Conservation (phyloP, 1,140 invertebrate genomes). For the Drosophila littoralis region DNA sequence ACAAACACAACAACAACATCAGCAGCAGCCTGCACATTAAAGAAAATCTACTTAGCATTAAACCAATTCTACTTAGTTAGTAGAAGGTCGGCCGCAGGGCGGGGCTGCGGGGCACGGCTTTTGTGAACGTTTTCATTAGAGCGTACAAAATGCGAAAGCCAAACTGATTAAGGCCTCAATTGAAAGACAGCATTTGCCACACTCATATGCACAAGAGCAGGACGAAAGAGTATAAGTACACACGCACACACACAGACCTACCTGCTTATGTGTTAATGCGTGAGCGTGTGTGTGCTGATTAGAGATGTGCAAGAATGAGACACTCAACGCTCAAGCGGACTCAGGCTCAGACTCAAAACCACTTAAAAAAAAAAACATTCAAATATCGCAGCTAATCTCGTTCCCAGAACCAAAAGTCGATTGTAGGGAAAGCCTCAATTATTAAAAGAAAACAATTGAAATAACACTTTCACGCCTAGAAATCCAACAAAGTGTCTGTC, state of each 20-base stretch:
- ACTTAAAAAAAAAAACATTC: background rate
- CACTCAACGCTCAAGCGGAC: background rate
- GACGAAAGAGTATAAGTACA: slow-evolving; percentile 24
- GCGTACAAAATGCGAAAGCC: slow-evolving; percentile 68
- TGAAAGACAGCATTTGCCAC: slow-evolving; percentile 37
- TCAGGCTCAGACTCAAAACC: background rate
- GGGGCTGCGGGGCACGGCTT: slow-evolving; percentile 13
- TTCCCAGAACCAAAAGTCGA: no score
- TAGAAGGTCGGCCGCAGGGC: background rate
- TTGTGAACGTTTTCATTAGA: slow-evolving; percentile 52
- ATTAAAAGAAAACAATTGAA: no score
- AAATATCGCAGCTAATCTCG: background rate
- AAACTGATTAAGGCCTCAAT: slow-evolving; percentile 74
- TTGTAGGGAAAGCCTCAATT: no score
- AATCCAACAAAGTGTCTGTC: no score
- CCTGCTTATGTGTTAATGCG: background rate
- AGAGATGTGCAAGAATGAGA: background rate
- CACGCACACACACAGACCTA: slow-evolving; percentile 2
- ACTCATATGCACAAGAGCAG: slow-evolving; percentile 34
- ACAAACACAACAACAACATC: slow-evolving; percentile 3
- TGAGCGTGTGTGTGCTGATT: slow-evolving; percentile 14
- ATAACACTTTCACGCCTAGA: no score
- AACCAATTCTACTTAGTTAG: slow-evolving; percentile 62
- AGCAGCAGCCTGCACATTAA: slow-evolving; percentile 52
- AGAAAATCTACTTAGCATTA: slow-evolving; percentile 75